Conservation (phyloP, 2,888 invertebrate genomes). For the Nephrotoma flavescens region DNA sequence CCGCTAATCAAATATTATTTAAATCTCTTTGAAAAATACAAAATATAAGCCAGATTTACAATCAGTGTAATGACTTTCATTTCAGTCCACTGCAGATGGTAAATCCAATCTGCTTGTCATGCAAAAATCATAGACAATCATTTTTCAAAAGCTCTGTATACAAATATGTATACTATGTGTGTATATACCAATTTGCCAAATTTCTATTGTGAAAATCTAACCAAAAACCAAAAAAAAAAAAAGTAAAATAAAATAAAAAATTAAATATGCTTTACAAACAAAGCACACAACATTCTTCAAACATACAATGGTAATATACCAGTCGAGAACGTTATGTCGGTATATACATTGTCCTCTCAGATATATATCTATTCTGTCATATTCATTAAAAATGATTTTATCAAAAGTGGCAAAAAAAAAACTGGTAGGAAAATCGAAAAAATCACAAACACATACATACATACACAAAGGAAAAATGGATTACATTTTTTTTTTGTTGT, state of each 20-base stretch:
- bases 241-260: not conserved
- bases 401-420: not conserved
- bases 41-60: too few species aligned
- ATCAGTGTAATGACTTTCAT: too few species aligned
- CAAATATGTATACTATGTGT: not conserved
- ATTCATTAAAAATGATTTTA: not conserved
- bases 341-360: not conserved
- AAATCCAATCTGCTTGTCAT: not conserved
- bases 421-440: not conserved
- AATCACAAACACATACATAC: not conserved
- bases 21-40: too few species aligned
- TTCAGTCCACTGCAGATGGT: too few species aligned
- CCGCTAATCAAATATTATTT: too few species aligned
- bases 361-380: not conserved
- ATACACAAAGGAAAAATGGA: not conserved
- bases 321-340: not conserved
- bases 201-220: not conserved
- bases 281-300: not conserved
- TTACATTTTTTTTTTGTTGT: not conserved
- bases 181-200: not conserved
- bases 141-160: not conserved
- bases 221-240: not conserved
- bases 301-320: not conserved
- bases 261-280: not conserved
- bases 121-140: not conserved